Base-by-base conservation (phyloP, 2,113 vertebrate species). In the Meriones unguiculatus region DNA sequence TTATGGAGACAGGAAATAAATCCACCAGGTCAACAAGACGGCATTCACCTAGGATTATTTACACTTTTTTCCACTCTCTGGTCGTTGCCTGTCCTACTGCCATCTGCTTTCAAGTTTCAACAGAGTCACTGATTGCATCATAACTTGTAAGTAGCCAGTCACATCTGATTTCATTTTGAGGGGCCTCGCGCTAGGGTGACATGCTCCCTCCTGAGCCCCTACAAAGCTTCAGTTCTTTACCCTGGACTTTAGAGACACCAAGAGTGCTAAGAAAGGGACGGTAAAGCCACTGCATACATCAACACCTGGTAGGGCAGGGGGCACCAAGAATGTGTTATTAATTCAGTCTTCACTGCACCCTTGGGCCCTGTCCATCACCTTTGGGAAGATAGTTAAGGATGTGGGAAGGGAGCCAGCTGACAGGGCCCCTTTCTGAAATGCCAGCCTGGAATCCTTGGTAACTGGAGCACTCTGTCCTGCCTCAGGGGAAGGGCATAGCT, bases 1-100 rank as follows among this genome's bases (percentile, higher is more conserved):
- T 98, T 98, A 98, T 98, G 96, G 98, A 97, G 97, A 97, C 97
- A 97, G 98, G 95, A 94, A 94, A 97, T 98, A 98, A 98, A 98
- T 97, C 97, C 77, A 87, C 96, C 32, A 90, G 95, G 97, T 97
- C 98, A 96, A 97, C 97, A 98, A 97, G 97, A 73, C 97, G 95
- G 22, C 98, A 93, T 95, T 98, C 98, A 97, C 97, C 84, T 96
- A 52, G 7, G 97, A 94, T 97, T 97, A 96, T 97, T 98, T 98
- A 98, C 93, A 97, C 91, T 94, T 97, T 92, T 95, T 87, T 94
- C 7, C 81, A 97, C 91, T 85, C 89, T 96, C 96, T 97, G 93
- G 96, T 95, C 97, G 38, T 80, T 97, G 95, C 97, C 94, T 92
- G 90, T 90, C 88, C 96, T 97, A 89, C 93, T 59, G 72, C 84